Conservation (phyloP, 2,888 invertebrate genomes). For the Amblyteles armatorius region DNA sequence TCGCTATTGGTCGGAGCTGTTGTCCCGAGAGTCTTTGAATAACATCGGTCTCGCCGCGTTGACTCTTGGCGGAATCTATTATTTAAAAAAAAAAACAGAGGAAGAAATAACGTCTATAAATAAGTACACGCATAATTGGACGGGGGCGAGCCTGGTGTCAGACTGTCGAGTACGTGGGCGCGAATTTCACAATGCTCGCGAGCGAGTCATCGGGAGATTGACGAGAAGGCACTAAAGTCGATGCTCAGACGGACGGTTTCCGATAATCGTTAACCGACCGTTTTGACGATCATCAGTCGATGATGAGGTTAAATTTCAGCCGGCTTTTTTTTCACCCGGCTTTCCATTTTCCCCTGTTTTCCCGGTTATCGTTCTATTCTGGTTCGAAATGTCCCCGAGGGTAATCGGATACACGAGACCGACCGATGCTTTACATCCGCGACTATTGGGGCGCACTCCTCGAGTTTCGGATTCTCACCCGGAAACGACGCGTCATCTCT, state of each 20-base stretch:
- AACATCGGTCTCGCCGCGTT: slow-evolving; percentile 12
- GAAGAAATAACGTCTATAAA: slow-evolving; percentile 22
- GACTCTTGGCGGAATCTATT: slow-evolving; percentile 23
- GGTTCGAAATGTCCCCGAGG: background rate
- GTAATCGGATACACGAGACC: background rate
- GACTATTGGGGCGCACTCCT: background rate
- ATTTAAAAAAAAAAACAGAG: slow-evolving; percentile 8
- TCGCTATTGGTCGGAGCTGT: background rate
- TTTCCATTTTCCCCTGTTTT: slow-evolving; percentile 13
- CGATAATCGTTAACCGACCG: slow-evolving; percentile 56
- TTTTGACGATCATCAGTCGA: slow-evolving; percentile 15
- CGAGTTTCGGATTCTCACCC: slow-evolving; percentile 13
- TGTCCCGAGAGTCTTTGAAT: background rate
- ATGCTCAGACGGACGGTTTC: slow-evolving; percentile 53
- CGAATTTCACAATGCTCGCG: slow-evolving; percentile 57
- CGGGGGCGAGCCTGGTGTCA: slow-evolving; percentile 30
- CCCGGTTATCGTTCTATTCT: slow-evolving; percentile 4
- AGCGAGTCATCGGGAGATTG: slow-evolving; percentile 28
- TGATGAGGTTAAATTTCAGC: slow-evolving; percentile 13
- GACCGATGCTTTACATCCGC: background rate
- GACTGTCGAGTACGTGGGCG: slow-evolving; percentile 58
- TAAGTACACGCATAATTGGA: slow-evolving; percentile 34
- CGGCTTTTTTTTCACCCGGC: slow-evolving; percentile 29
- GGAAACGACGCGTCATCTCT: slow-evolving; percentile 4
- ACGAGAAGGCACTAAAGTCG: slow-evolving; percentile 23